phyloP scores from a whole-genome alignment of 2,113 vertebrate genomes.

The Corvus moneduloides region DNA sequence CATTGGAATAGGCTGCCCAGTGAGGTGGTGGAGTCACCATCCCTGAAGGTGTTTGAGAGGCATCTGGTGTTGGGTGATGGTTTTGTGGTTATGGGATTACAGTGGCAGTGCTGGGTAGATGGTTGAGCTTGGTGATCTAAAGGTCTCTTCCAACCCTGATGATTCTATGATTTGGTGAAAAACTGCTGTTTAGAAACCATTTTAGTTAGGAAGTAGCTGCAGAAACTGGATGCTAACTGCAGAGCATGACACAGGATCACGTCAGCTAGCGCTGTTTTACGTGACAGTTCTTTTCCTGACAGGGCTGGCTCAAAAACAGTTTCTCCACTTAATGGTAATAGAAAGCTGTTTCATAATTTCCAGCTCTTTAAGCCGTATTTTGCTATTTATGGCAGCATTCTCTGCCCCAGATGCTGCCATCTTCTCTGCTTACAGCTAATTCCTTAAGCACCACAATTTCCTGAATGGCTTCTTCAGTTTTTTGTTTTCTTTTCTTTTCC shows the following conservation, averaged over 20 bases:
- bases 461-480: not conserved
- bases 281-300: rapidly evolving
- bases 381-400: not conserved
- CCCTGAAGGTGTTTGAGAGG: not conserved
- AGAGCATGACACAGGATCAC: rapidly evolving
- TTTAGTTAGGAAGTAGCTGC: not conserved
- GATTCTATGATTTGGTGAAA: not conserved
- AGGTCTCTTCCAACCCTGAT: not conserved
- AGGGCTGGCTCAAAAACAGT: not conserved
- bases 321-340: not conserved
- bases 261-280: rapidly evolving
- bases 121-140: not conserved
- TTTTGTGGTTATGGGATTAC: not conserved
- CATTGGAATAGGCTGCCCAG: no score
- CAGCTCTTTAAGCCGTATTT: not conserved
- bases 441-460: not conserved
- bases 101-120: not conserved
- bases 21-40: not conserved
- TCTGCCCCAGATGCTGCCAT: not conserved
- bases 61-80: not conserved
- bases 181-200: not conserved
- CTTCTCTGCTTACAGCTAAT: not conserved
- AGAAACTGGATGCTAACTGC: not conserved
- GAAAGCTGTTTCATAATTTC: not conserved
- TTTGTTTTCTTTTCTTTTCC: not conserved